These are phyloP conservation scores for Mimachlamys varia DNA, from an alignment of 2,888 invertebrate species.

Conservation along the genomic window DNA sequence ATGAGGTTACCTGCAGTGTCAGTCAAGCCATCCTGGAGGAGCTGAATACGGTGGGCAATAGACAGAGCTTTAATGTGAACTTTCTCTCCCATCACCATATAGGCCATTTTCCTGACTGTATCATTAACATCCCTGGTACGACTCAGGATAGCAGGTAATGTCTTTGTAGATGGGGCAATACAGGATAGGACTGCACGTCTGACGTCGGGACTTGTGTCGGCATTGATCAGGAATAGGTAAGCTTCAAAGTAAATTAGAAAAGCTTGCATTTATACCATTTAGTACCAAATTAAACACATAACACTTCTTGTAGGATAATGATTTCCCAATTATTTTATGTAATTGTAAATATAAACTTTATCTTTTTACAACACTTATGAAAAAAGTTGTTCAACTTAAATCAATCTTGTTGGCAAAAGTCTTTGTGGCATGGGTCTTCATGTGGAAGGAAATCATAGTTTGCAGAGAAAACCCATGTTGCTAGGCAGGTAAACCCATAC, in stretches of 20 bases:
- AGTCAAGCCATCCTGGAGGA: slow-evolving; percentile 86
- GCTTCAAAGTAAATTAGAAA: slow-evolving; percentile 65
- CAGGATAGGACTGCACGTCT: slow-evolving; percentile 87
- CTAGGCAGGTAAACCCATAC: too few species aligned
- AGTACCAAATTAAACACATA: not conserved
- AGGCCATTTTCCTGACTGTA: slow-evolving; percentile 87
- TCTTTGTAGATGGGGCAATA: slow-evolving; percentile 88
- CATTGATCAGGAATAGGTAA: slow-evolving; percentile 77
- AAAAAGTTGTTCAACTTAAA: too few species aligned
- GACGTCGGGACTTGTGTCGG: slow-evolving; percentile 90
- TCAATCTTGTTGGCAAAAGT: too few species aligned
- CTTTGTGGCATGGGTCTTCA: too few species aligned
- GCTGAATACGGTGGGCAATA: slow-evolving; percentile 86
- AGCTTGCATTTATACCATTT: not conserved
- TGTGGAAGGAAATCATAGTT: too few species aligned
- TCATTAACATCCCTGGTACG: slow-evolving; percentile 91
- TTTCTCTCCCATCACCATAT: slow-evolving; percentile 82
- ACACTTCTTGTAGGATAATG: too few species aligned
- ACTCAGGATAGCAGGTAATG: slow-evolving; percentile 88
- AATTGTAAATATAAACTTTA: too few species aligned
- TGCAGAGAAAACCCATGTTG: too few species aligned
- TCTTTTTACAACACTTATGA: too few species aligned
- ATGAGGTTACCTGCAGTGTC: slow-evolving; percentile 83
- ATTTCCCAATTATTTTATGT: too few species aligned
- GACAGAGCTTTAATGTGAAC: slow-evolving; percentile 85